Evolutionary conservation across 2,113 vertebrate species (phyloP).

Genomic region (Rhinoderma darwinii): DNA sequence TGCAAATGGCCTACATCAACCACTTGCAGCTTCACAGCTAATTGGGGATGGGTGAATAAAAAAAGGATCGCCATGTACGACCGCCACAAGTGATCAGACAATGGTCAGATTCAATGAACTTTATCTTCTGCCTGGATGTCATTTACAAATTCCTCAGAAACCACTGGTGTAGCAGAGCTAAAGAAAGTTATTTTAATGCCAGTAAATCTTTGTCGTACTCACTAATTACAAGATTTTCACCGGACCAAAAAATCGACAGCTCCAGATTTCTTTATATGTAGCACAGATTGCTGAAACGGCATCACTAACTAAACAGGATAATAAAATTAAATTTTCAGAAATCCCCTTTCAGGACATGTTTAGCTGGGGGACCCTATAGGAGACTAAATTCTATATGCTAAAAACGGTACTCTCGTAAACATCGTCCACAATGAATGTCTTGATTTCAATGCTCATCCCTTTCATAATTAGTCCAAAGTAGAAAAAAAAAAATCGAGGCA

Average conservation of each 20-base stretch:
- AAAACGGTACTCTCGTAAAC: no score
- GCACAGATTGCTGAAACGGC: not conserved
- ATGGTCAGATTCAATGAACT: not conserved
- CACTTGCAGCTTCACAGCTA: not conserved
- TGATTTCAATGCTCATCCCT: no score
- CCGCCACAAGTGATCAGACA: not conserved
- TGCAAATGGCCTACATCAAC: conserved; percentile 17
- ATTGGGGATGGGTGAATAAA: not conserved
- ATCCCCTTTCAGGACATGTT: no score
- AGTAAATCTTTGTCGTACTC: not conserved
- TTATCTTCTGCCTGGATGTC: not conserved
- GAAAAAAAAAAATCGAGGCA: no score
- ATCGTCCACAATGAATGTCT: no score
- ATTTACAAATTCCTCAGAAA: not conserved
- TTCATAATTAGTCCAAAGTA: no score
- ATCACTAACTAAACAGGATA: no score
- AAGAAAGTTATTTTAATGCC: not conserved
- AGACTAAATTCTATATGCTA: no score
- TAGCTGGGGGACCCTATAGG: no score
- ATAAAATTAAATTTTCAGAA: no score
- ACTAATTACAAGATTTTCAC: not conserved
- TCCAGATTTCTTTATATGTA: not conserved
- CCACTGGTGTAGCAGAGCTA: not conserved
- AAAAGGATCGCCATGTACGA: not conserved
- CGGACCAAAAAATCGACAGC: not conserved